Base-by-base conservation (phyloP, 2,797 vertebrate species). In the Parotocinclus haroldoi region DNA sequence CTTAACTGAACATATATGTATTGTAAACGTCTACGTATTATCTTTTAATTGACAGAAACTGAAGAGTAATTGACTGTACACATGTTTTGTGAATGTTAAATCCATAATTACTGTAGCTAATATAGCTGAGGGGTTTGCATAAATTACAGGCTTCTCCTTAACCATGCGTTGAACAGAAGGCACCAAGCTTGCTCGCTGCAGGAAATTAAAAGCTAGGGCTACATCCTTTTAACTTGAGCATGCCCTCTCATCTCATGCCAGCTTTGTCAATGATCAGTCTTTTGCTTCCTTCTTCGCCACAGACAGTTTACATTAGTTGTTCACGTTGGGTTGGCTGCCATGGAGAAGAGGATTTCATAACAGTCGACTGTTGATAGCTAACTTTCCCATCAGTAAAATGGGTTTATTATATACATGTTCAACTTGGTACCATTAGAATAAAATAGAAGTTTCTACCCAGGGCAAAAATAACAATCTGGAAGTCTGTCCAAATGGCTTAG, bases 181-280 rank as follows among this genome's bases (percentile, higher is more conserved):
- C 78, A 79, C 82, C 78, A 80, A 84, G 81, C 79, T 81, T 85
- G 73, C 83, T 88, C 82, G 60, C 60, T 72, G 39, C 80, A 87
- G 86, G 84, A 91, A 90, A 90, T 91, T 85, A 91, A 89, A 91
- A 89, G 89, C 88, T 80, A 80, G 78, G 55, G 78, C 78, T 72
- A 79, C 82, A 87, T 88, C 87, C 86, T 85, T 78, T 81, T 78
- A 78, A 84, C 81, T 83, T 66, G 65, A 70, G 56, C 18, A 53
- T 59, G 68, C 78, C 78, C 89, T 90, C 79, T 91, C 81, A 91
- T 90, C 84, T 86, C 69, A 64, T 88, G 86, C 87, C 88, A 89
- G 84, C 62, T 63, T 54, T 69, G 79, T 79, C 83, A 80, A 73
- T 79, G 77, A 81, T 85, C 78, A 71, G 77, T 79, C 81, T 83